Evolutionary conservation across 2,797 vertebrate species (phyloP).

Genomic region (Artibeus lituratus): DNA sequence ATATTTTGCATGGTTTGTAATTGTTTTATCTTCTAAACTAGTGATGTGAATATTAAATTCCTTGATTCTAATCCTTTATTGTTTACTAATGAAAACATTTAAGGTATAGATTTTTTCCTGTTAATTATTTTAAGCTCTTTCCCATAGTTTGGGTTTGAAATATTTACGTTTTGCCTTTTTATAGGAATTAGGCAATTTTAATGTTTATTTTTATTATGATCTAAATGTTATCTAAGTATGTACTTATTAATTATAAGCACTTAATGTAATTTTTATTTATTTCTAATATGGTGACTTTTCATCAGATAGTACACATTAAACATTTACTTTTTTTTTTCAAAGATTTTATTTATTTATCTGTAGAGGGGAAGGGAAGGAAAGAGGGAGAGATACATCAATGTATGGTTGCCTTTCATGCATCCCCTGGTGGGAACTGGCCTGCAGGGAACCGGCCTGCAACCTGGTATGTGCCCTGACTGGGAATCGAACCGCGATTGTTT

Average conservation of each 20-base stretch:
- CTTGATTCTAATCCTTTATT: not conserved
- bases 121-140: not conserved
- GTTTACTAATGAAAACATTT: not conserved
- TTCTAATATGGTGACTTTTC: not conserved
- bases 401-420: too few species aligned
- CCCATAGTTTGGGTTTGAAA: not conserved
- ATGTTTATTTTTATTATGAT: not conserved
- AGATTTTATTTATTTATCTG: too few species aligned
- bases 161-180: not conserved
- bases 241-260: not conserved
- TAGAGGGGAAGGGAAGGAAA: too few species aligned
- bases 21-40: not conserved
- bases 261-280: not conserved
- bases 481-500: too few species aligned
- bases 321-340: slow-evolving; percentile 25
- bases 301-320: not conserved
- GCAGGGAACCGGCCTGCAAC: too few species aligned
- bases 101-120: not conserved
- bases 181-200: not conserved
- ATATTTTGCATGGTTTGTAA: not conserved
- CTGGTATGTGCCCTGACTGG: too few species aligned
- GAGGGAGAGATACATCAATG: too few species aligned
- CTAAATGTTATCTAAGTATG: not conserved
- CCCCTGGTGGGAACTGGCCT: too few species aligned
- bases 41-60: not conserved